Base-by-base conservation (phyloP, 2,888 invertebrate species). In the Lycia hirtaria region DNA sequence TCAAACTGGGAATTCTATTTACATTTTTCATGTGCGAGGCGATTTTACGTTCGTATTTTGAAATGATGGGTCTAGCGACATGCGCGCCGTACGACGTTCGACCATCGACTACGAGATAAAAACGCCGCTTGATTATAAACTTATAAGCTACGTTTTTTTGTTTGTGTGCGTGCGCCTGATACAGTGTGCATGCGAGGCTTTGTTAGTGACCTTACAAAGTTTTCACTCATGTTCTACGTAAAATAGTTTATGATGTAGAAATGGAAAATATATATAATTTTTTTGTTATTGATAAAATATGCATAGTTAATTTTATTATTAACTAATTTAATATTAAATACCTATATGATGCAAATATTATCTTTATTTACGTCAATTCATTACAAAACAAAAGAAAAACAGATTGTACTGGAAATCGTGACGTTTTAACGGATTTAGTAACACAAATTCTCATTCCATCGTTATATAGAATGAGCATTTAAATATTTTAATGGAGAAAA, bases 41-140 rank as follows among this genome's bases (percentile, higher is more conserved):
- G 71, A 53, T 85, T 85, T 81, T 79, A 83, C 89, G 81, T 83
- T 82, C 83, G 86, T 81, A 76, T 77, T 75, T 80, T 62, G 77
- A 65, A 71, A 80, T 80, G 79, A 81, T 81, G 78, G 77, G 80
- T 45, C 80, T 77, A 73, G 72, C 71, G 81, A 88, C 92, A 89
- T 90, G 88, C 87, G 84, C 88, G 73, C 89, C 74, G 81, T 80
- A 71, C 86, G 88, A 79, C 88, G 85, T 81, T 71, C 89, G 84
- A 81, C 83, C 82, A 81, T 76, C 87, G 88, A 92, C 92, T 92
- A 90, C 88, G 82, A 89, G 91, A 92, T 92, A 92, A 91, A 91
- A 91, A 91, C 91, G 83, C 80, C 82, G 87, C 84, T 88, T 91
- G 88, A 91, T 90, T 92, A 91, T 90, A 90, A 92, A 90, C 89